Evolutionary conservation across 2,888 invertebrate genomes (phyloP), one percentile per base, ranked within the genome.

Genomic region (Vanessa cardui): DNA sequence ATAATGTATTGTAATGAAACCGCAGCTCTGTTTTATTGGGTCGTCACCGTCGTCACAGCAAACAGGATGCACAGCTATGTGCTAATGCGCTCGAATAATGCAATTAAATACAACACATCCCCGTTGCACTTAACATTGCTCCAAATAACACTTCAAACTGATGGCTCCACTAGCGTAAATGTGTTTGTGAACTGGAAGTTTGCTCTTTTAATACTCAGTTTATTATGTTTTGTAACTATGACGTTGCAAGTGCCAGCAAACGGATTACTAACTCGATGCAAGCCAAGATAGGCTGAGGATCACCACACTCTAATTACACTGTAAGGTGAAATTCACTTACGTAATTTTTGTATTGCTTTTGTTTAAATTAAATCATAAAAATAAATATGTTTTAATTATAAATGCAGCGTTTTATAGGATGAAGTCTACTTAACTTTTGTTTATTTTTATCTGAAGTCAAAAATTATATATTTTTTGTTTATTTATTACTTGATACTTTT

Each of bases 131-230:
- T 65, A 68, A 70, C 68, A 63, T 68, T 61, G 70, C 70, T 68
- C 65, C 71, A 66, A 73, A 73, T 71, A 71, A 68, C 71, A 70
- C 71, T 71, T 71, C 66, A 69, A 64, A 62, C 71, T 71, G 71
- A 70, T 68, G 71, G 66, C 66, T 44, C 69, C 71, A 66, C 39
- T 39, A 9, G 39, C 33, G 18, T 71, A 64, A 68, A 71, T 47
- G 49, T 56, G 47, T 61, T 61, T 50, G 46, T 47, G 54, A 66
- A 54, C 61, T 56, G 18, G 46, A 54, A 56, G 39, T 33, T 18
- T 33, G 33, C 56, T 33, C 56, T 56, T 56, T 56, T 56, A 56
- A 33, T 18, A 33, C n/a, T 56, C 39, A 33, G 39, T 56, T 33
- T 56, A 56, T 33, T 56, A 33, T 9, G 39, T 26, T 56, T 4